Base-by-base conservation (phyloP, 2,888 invertebrate species). In the Eurytoma californica region DNA sequence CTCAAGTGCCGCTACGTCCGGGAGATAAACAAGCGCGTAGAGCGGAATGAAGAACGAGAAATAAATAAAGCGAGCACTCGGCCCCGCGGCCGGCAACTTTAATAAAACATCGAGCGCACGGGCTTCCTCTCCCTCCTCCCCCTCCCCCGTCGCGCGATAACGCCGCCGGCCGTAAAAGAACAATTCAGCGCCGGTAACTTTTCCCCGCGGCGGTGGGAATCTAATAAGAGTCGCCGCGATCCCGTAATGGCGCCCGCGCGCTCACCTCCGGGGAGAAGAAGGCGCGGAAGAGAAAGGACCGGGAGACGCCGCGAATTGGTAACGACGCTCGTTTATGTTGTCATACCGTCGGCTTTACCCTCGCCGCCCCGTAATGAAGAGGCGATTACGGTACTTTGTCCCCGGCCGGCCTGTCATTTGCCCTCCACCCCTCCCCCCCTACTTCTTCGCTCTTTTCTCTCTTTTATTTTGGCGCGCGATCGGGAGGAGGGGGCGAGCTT, bases 61-160 rank as follows among this genome's bases (percentile, higher is more conserved):
- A 73, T 73, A 66, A 73, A 66, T 57, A 66, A 66, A 66, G 63
- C 47, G 39, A 57, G 55, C 39, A 4, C 30, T 16, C 61, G 9
- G 16, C 30, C 61, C 16, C 66, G 57, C 65, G 39, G 28, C 58
- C 76, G 13, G 47, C 49, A 49, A 79, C 74, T 80, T 82, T 82
- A 73, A 82, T 81, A 82, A 84, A 82, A 79, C 77, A 78, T 82
- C 78, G 82, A 82, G 82, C 61, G 65, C 68, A 13, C 39, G 49
- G 28, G 53, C 39, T 67, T 55, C 3, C 39, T 55, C 65, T 16
- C 63, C 55, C 47, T 20, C 65, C 18, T 20, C 53, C 61, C 63
- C 14, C 16, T n/a, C 20, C 61, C 53, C 12, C 30, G 12, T 28
- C 18, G 30, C n/a, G 20, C 69, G 79, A 82, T 74, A 78, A 78